Conservation (phyloP, 2,113 vertebrate genomes). For the Plectropomus leopardus region DNA sequence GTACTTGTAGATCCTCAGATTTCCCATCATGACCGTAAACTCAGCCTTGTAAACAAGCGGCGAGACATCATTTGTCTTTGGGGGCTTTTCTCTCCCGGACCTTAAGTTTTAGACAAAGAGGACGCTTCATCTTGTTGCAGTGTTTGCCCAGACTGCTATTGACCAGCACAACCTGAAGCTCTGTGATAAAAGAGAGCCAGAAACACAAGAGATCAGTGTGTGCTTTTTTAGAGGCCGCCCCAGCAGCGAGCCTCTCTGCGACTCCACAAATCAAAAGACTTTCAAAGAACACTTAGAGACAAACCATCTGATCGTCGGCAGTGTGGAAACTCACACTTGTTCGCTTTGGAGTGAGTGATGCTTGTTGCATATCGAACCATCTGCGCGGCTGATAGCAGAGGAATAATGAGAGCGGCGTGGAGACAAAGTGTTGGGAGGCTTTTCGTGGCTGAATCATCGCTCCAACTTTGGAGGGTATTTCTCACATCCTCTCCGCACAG, state of each 20-base stretch:
- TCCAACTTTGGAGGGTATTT: slow-evolving; percentile 72
- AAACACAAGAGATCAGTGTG: slow-evolving; percentile 21
- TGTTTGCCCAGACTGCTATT: slow-evolving; percentile 12
- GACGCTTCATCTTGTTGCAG: slow-evolving; percentile 24
- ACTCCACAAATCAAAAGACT: slow-evolving; percentile 41
- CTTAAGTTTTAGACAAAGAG: slow-evolving; percentile 19
- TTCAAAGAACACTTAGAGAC: slow-evolving; percentile 52
- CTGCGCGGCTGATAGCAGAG: slow-evolving; percentile 55
- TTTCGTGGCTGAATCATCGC: slow-evolving; percentile 51
- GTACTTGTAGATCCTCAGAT: not conserved
- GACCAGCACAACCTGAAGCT: slow-evolving; percentile 37
- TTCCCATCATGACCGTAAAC: not conserved
- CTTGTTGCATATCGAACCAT: slow-evolving; percentile 60
- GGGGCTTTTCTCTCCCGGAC: not conserved
- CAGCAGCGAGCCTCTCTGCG: not conserved
- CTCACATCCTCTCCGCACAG: slow-evolving; percentile 64
- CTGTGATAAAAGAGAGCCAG: slow-evolving; percentile 43
- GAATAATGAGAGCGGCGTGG: slow-evolving; percentile 62
- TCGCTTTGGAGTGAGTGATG: slow-evolving; percentile 61
- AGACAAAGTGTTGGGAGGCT: slow-evolving; percentile 65
- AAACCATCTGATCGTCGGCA: slow-evolving; percentile 48
- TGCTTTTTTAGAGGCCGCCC: not conserved
- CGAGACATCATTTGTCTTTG: slow-evolving; percentile 11
- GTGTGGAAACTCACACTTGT: slow-evolving; percentile 43
- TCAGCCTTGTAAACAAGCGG: not conserved